Evolutionary conservation across 2,888 invertebrate genomes (phyloP), one percentile per base, ranked within the genome.

Genomic region (Pseudococcus longispinus): DNA sequence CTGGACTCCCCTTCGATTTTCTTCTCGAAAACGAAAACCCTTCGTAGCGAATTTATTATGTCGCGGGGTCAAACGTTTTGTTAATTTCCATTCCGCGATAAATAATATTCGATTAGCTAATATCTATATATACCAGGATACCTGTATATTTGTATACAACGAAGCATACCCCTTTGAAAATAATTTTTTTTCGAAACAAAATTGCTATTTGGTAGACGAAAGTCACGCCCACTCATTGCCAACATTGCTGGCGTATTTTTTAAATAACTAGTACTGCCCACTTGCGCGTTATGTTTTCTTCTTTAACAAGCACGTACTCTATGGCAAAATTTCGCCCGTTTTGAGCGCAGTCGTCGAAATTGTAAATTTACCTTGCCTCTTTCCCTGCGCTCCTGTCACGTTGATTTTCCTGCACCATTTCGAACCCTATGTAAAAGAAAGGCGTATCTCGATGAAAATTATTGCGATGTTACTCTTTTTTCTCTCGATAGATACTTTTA

Each of bases 241-340:
- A 80, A 42, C 42, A 80, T 80, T 42, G 77, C 77, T 37, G 42
- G 77, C 42, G 77, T 26, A 80, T 80, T 80, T 80, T 80, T 42
- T 42, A 80, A 80, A 80, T 80, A 80, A 80, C 13, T 20, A 80
- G 77, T 42, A 80, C 77, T 80, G 77, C 77, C 77, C 77, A 80
- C 77, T 80, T 80, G 77, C 77, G 77, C 77, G 77, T 20, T 80
- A 42, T 80, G 42, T 80, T 42, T 80, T 80, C 32, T 42, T 80
- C 77, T 20, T 42, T 80, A 42, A 29, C 77, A 29, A 80, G 77
- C 20, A 80, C 42, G 77, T 80, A 80, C 77, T 42, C 37, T 37
- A n/a, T n/a, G 37, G 77, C 37, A 42, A 80, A 80, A 80, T 80
- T 80, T 42, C 29, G 13, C 42, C 20, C 77, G 77, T 80, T 80